A percentile compares a stretch with the other conserved stretches of the same genome.
Conservation (phyloP, 2,888 invertebrate species). For the Melieria omissa region DNA sequence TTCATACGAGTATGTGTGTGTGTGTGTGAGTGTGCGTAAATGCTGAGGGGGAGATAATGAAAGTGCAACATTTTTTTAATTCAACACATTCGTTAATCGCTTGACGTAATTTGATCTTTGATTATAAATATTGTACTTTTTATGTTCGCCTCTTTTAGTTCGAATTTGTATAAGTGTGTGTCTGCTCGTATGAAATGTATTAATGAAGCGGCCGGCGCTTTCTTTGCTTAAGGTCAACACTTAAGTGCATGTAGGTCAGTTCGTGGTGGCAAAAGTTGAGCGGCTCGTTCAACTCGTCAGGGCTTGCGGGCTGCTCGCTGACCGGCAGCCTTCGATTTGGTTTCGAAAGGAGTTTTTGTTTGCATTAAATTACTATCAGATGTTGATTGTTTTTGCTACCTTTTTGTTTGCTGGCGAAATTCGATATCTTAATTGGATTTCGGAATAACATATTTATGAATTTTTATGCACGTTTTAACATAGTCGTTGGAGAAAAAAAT, state of each 20-base stretch:
- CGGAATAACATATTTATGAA: not conserved
- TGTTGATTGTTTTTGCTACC: conserved; percentile 22
- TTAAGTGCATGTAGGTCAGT: not conserved
- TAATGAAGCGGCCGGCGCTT: conserved; percentile 33
- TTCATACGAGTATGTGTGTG: conserved; percentile 5
- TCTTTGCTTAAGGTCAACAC: not conserved
- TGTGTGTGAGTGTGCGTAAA: not conserved
- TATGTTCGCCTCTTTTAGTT: not conserved
- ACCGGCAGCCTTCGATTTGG: not conserved
- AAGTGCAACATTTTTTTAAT: conserved; percentile 60
- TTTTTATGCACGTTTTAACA: conserved; percentile 39
- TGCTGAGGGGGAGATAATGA: conserved; percentile 40
- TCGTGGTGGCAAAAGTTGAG: not conserved
- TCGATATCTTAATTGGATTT: conserved; percentile 21
- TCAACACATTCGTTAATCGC: conserved; percentile 64
- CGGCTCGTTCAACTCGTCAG: not conserved
- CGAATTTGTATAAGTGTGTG: conserved; percentile 2
- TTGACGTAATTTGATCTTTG: conserved; percentile 56
- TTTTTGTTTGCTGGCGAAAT: conserved; percentile 33
- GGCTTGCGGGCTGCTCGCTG: conserved; percentile 4
- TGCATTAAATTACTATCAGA: conserved; percentile 36
- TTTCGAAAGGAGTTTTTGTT: conserved; percentile 11
- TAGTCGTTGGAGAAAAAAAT: not conserved
- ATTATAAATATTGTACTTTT: conserved; percentile 46
- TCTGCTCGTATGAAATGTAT: conserved; percentile 33